These are phyloP conservation scores for Benitochromis conjunctus DNA, from an alignment of 2,113 vertebrate genomes.

Conservation along the genomic window DNA sequence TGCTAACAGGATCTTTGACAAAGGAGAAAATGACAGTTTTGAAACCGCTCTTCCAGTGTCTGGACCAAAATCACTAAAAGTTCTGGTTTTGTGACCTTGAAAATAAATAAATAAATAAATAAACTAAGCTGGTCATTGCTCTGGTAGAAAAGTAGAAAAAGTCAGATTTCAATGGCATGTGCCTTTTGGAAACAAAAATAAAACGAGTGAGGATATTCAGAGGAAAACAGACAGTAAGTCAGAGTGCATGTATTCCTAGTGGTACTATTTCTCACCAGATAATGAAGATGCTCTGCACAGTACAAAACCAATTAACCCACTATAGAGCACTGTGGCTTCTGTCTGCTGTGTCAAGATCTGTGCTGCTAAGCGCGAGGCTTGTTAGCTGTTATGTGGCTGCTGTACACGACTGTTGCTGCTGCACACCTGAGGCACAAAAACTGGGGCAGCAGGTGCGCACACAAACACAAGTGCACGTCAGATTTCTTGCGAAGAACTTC, in stretches of 20 bases:
- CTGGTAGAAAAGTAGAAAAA: not conserved
- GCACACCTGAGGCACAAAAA: constrained; percentile 21
- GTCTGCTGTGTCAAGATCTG: not conserved
- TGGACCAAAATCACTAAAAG: not conserved
- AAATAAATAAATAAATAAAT: not conserved
- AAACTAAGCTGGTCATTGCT: not conserved
- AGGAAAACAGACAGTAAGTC: not conserved
- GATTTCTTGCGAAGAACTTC: not conserved
- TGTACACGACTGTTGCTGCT: not conserved
- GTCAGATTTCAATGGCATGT: not conserved
- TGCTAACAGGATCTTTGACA: not conserved
- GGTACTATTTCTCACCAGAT: not conserved
- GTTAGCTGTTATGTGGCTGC: not conserved
- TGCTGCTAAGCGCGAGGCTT: not conserved
- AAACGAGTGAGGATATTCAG: not conserved
- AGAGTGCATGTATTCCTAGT: not conserved
- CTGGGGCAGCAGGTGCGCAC: not conserved
- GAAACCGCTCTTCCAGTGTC: not conserved
- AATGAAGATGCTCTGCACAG: constrained; percentile 19
- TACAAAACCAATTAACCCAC: constrained; percentile 17
- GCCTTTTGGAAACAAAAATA: not conserved
- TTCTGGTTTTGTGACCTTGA: not conserved
- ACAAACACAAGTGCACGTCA: not conserved
- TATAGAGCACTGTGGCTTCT: not conserved
- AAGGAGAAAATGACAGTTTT: not conserved